Conservation (phyloP, 2,888 invertebrate genomes). For the Scelioninae gen. 1 region DNA sequence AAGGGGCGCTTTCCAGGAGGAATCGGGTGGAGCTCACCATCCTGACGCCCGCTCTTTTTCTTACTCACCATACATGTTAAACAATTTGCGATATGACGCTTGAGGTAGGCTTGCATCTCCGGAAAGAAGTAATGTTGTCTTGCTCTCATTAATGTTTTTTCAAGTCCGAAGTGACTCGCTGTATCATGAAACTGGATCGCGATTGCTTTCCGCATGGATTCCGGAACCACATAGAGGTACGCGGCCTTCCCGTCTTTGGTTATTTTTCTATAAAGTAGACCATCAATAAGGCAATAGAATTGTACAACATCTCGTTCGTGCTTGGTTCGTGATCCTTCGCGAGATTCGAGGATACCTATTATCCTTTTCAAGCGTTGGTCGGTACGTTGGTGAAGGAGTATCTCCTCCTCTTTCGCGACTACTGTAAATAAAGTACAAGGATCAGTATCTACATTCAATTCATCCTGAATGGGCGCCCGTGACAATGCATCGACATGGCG, state of each 20-base stretch:
- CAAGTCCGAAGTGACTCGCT: not conserved
- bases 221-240: too few species aligned
- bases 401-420: constrained; percentile 10
- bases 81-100: not conserved
- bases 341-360: constrained; percentile 13
- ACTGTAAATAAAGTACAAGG: constrained; percentile 14
- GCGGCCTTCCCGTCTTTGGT: not conserved
- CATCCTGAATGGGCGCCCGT: constrained; percentile 40
- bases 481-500: constrained; percentile 68
- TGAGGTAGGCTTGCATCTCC: not conserved
- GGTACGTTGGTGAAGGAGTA: constrained; percentile 25
- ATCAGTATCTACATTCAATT: not conserved
- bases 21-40: constrained; percentile 72
- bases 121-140: constrained; percentile 5
- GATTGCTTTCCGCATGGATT: too few species aligned
- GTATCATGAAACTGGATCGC: too few species aligned
- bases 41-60: not conserved
- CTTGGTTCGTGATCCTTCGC: not conserved
- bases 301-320: not conserved
- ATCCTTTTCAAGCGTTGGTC: constrained; percentile 10
- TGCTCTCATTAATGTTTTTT: not conserved
- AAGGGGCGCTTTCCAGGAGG: constrained; percentile 69
- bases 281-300: not conserved
- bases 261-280: constrained; percentile 6
- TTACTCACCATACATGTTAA: constrained; percentile 16